Evolutionary conservation across 1,140 invertebrate genomes (phyloP).

Genomic region (Drosophila quadrilineata): DNA sequence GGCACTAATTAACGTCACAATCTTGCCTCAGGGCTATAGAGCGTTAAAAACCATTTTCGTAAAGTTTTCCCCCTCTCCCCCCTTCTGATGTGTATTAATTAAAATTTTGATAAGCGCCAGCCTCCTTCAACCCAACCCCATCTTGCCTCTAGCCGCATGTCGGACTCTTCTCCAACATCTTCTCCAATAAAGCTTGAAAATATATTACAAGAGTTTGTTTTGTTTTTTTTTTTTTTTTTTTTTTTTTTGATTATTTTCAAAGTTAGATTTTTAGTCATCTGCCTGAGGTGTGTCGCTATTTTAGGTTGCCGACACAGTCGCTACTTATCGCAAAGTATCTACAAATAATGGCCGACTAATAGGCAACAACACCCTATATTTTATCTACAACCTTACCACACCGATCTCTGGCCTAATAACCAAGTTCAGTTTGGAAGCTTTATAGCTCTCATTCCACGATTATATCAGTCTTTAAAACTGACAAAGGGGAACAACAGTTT

Average conservation of each 20-base stretch:
- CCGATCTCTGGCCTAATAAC: not conserved
- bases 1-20: slow-evolving; percentile 73
- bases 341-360: slow-evolving; percentile 76
- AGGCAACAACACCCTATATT: slow-evolving; percentile 36
- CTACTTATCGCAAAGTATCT: slow-evolving; percentile 71
- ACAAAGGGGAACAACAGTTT: too few relatives aligned
- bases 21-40: slow-evolving; percentile 49
- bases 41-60: slow-evolving; percentile 56
- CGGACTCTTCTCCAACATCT: not conserved
- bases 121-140: not conserved
- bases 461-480: slow-evolving; percentile 60
- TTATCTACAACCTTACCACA: too few relatives aligned
- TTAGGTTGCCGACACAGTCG: slow-evolving; percentile 42
- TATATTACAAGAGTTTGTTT: slow-evolving; percentile 75
- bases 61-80: too few relatives aligned
- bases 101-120: slow-evolving; percentile 72
- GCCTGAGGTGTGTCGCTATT: slow-evolving; percentile 60
- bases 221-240: slow-evolving; percentile 43
- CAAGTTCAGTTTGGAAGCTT: not conserved
- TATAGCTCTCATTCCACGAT: slow-evolving; percentile 10
- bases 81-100: slow-evolving; percentile 77
- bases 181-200: slow-evolving; percentile 71
- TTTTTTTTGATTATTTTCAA: slow-evolving; percentile 2
- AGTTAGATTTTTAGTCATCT: slow-evolving; percentile 13
- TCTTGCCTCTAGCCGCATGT: not conserved